Evolutionary conservation across 2,888 invertebrate genomes (phyloP).

Genomic region (Deroplatys truncata): DNA sequence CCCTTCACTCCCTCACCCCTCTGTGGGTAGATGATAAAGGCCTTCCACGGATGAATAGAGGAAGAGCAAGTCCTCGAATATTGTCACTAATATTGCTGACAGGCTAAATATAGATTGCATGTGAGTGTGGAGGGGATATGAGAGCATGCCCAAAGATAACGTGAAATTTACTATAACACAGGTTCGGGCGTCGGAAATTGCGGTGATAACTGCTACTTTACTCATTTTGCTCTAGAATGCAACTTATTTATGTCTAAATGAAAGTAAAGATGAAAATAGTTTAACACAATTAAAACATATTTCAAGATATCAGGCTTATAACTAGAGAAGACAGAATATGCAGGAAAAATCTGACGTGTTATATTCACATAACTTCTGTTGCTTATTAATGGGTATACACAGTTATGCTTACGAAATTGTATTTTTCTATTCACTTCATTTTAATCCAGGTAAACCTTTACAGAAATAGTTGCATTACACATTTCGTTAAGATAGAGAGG

Average conservation of each 20-base stretch:
- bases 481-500: too few species aligned
- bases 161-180: background rate
- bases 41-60: background rate
- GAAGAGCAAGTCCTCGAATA: background rate
- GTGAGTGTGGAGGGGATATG: background rate
- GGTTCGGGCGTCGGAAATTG: background rate
- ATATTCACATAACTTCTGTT: too few species aligned
- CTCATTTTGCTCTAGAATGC: background rate
- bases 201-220: background rate
- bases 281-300: too few species aligned
- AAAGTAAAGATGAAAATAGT: background rate
- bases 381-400: too few species aligned
- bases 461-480: too few species aligned
- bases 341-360: too few species aligned
- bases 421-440: too few species aligned
- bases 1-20: background rate
- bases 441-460: too few species aligned
- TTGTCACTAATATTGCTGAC: background rate
- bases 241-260: background rate
- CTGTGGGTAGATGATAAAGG: background rate
- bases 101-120: background rate
- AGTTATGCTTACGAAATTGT: too few species aligned
- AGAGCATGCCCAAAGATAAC: background rate
- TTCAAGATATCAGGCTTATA: too few species aligned
- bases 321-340: too few species aligned